Percentiles rank a stretch among this genome's conserved stretches.
These are phyloP conservation scores for Lasius fuliginosus DNA, from an alignment of 2,888 invertebrate species.

Conservation along the genomic window DNA sequence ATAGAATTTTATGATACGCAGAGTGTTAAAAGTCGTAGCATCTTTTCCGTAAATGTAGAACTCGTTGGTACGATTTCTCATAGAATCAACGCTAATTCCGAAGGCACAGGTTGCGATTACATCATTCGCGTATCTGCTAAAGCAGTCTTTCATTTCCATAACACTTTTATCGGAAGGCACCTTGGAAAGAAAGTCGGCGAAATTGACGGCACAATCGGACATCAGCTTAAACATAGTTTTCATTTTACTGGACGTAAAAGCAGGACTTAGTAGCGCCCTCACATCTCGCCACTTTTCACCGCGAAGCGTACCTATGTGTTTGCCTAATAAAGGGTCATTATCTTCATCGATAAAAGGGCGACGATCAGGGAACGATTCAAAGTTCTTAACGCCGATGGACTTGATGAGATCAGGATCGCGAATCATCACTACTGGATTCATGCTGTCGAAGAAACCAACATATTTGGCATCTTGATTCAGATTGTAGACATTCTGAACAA, in stretches of 20 bases:
- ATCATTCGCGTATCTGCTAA: conserved; percentile 77
- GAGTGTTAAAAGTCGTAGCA: conserved; percentile 61
- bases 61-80: conserved; percentile 79
- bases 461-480: conserved; percentile 73
- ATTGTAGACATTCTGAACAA: conserved; percentile 65
- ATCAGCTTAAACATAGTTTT: conserved; percentile 87
- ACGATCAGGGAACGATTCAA: conserved; percentile 73
- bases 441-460: conserved; percentile 76
- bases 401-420: conserved; percentile 77
- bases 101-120: conserved; percentile 81
- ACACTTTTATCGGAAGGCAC: conserved; percentile 49
- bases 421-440: conserved; percentile 69
- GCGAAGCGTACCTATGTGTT: conserved; percentile 69
- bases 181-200: conserved; percentile 75
- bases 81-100: conserved; percentile 78
- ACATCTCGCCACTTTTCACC: conserved; percentile 87
- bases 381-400: conserved; percentile 66
- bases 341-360: conserved; percentile 54
- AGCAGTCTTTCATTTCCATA: conserved; percentile 80
- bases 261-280: conserved; percentile 87
- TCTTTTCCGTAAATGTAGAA: conserved; percentile 77
- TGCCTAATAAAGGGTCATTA: conserved; percentile 71
- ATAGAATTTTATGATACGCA: conserved; percentile 64
- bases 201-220: conserved; percentile 81
- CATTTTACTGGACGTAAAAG: conserved; percentile 89